These are phyloP conservation scores for Bombycilla garrulus DNA, from an alignment of 2,113 vertebrate genomes.

Conservation along the genomic window DNA sequence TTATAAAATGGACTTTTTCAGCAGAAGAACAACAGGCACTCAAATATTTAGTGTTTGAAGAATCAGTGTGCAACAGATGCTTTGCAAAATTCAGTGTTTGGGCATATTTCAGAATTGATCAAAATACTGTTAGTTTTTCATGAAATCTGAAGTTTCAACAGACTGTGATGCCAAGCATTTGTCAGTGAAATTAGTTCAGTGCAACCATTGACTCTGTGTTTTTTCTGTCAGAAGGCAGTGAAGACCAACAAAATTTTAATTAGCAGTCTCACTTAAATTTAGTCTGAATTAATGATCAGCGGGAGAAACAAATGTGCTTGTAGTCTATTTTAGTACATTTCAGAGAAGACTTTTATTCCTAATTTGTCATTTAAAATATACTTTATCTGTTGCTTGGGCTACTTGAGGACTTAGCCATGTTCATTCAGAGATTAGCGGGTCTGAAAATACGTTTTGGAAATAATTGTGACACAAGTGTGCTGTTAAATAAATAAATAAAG, in stretches of 20 bases:
- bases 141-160: constrained; percentile 59
- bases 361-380: background rate
- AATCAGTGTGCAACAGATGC: constrained; percentile 58
- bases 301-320: constrained; percentile 30
- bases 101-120: constrained; percentile 63
- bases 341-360: background rate
- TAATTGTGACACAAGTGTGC: background rate
- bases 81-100: constrained; percentile 61
- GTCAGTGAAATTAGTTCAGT: constrained; percentile 64
- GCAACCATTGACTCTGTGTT: background rate
- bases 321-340: background rate
- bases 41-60: constrained; percentile 38
- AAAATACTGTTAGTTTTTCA: constrained; percentile 52
- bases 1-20: background rate
- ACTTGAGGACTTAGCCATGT: background rate
- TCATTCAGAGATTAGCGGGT: background rate
- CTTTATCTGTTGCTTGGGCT: background rate
- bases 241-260: constrained; percentile 59
- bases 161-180: constrained; percentile 54
- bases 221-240: constrained; percentile 25
- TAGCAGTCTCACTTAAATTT: constrained; percentile 37
- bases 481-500: background rate
- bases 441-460: background rate
- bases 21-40: background rate
- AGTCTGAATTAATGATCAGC: constrained; percentile 44